Conservation (phyloP, 2,888 invertebrate species). For the Hedychridium roseum region DNA sequence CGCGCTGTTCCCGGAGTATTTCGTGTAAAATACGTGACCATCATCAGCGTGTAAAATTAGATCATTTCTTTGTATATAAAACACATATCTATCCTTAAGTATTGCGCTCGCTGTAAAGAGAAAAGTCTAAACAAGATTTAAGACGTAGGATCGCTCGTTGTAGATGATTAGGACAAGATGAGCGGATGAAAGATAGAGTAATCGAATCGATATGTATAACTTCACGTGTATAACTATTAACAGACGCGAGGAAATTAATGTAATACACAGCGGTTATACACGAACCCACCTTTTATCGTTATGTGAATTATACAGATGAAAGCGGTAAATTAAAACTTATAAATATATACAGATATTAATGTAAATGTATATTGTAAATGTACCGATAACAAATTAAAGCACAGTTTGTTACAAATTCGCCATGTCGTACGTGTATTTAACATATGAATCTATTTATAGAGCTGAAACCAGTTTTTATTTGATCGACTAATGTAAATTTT, state of each 20-base stretch:
- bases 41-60: constrained; percentile 29
- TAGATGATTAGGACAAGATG: constrained; percentile 21
- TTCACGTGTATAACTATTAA: too few relatives aligned
- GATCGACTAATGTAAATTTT: too few relatives aligned
- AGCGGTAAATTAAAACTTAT: constrained; percentile 54
- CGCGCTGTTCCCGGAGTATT: constrained; percentile 31
- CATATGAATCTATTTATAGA: too few relatives aligned
- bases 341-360: constrained; percentile 50
- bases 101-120: constrained; percentile 51
- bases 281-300: constrained; percentile 50
- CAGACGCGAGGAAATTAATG: constrained; percentile 10
- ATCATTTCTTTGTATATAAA: constrained; percentile 57
- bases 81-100: constrained; percentile 56
- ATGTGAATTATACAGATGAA: constrained; percentile 43
- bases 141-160: constrained; percentile 33
- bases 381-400: constrained; percentile 61
- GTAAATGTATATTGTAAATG: constrained; percentile 62
- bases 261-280: constrained; percentile 40
- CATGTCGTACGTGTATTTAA: too few relatives aligned
- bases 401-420: constrained; percentile 62
- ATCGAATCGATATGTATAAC: constrained; percentile 32
- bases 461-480: too few relatives aligned
- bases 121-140: constrained; percentile 38
- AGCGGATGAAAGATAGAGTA: too few relatives aligned
- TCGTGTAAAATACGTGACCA: constrained; percentile 38